Percentiles rank a stretch among this genome's conserved stretches.
phyloP scores from a whole-genome alignment of 2,113 vertebrate genomes.

The Nestor notabilis region DNA sequence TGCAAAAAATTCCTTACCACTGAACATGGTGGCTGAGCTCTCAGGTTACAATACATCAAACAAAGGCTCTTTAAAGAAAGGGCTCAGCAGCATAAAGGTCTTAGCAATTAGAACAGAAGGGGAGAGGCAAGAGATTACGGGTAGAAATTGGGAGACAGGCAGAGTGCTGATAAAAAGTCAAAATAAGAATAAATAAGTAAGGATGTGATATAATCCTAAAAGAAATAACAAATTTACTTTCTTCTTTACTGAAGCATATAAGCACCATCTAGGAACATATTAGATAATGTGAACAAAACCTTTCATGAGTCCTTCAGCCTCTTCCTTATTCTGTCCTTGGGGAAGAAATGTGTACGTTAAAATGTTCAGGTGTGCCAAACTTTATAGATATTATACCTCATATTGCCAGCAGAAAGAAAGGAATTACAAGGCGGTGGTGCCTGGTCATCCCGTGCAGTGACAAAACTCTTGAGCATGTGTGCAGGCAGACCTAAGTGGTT shows the following conservation, averaged over 20 bases:
- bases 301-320: neutral
- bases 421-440: neutral
- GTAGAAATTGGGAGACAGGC: neutral
- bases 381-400: neutral
- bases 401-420: neutral
- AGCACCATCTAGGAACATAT: neutral
- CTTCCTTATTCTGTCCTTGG: neutral
- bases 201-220: neutral
- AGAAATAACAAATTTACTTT: neutral
- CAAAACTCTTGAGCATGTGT: fast-evolving
- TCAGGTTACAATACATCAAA: constrained; percentile 33
- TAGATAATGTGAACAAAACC: neutral
- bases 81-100: neutral
- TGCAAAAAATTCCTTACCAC: neutral
- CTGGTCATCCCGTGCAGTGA: fast-evolving
- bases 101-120: neutral
- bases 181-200: neutral
- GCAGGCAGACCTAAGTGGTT: neutral
- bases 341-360: neutral
- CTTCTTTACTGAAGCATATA: neutral
- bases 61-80: neutral
- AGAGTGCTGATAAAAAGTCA: neutral
- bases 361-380: neutral
- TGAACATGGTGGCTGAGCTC: constrained; percentile 3
- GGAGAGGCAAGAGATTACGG: neutral